Percentiles rank a stretch among this genome's conserved stretches.
phyloP scores from a whole-genome alignment of 2,113 vertebrate genomes.

The Myotis brandtii region DNA sequence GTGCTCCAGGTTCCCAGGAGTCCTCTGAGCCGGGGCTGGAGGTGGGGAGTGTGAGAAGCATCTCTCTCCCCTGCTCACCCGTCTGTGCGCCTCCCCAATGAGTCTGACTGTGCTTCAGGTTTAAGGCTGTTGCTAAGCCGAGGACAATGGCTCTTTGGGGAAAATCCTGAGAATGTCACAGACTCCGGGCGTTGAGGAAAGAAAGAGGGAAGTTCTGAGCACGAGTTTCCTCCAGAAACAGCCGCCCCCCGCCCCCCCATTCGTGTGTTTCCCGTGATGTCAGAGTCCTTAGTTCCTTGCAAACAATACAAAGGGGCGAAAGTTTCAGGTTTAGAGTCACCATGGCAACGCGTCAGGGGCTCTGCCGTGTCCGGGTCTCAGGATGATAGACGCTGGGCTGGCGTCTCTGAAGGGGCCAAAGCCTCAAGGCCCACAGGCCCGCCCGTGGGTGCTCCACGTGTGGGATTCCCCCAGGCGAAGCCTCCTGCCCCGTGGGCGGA shows the following conservation, averaged over 20 bases:
- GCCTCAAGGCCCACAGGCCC: background rate
- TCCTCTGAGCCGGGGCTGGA: background rate
- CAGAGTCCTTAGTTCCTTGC: slow-evolving; percentile 54
- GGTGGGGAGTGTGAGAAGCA: background rate
- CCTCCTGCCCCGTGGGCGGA: background rate
- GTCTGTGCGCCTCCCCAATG: background rate
- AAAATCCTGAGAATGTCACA: background rate
- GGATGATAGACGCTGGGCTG: background rate
- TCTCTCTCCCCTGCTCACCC: background rate
- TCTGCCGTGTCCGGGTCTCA: slow-evolving; percentile 17
- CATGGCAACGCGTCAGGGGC: slow-evolving; percentile 31
- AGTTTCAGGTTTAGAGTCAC: slow-evolving; percentile 74
- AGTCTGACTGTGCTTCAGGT: fast-evolving
- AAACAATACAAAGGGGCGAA: slow-evolving; percentile 24
- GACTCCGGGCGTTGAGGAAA: background rate
- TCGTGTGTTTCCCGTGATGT: background rate
- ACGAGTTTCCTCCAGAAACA: slow-evolving; percentile 20
- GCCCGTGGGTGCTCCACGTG: background rate
- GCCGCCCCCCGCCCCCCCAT: background rate
- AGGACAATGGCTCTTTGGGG: background rate
- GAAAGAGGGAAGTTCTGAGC: background rate
- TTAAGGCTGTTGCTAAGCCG: background rate
- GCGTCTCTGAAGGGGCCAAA: background rate
- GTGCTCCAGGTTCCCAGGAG: too few relatives aligned
- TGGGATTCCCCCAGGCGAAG: background rate